Percentiles rank a stretch among this genome's conserved stretches.
These are phyloP conservation scores for Cephalopachus bancanus DNA, from an alignment of 2,797 vertebrate species.

Conservation along the genomic window DNA sequence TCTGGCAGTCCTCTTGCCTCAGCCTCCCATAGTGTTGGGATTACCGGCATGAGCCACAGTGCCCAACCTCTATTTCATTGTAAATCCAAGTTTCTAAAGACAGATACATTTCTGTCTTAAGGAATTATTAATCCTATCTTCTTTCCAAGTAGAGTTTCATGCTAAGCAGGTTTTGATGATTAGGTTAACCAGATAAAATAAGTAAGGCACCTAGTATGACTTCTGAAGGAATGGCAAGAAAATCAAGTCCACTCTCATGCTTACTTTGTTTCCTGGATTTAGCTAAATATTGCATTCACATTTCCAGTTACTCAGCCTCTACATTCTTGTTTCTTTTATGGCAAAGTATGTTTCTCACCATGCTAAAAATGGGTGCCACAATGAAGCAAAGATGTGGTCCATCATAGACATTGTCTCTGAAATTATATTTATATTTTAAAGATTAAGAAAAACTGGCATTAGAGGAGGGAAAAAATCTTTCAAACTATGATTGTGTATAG, in stretches of 20 bases:
- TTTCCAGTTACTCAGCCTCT: slow-evolving; percentile 52
- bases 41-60: too few relatives aligned
- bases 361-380: slow-evolving; percentile 19
- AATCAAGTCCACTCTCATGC: neutral
- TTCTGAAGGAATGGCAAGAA: slow-evolving; percentile 37
- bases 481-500: neutral
- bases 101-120: neutral
- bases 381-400: slow-evolving; percentile 35
- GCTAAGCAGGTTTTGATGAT: slow-evolving; percentile 39
- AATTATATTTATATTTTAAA: slow-evolving; percentile 63
- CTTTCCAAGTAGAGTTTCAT: neutral
- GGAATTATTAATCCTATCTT: neutral
- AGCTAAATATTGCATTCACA: slow-evolving; percentile 45
- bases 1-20: too few relatives aligned
- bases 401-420: slow-evolving; percentile 17
- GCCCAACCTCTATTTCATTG: neutral
- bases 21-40: too few relatives aligned
- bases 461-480: slow-evolving; percentile 41
- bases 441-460: slow-evolving; percentile 42
- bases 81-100: neutral
- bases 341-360: slow-evolving; percentile 18
- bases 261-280: slow-evolving; percentile 57
- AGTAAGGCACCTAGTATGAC: neutral
- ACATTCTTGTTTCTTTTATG: slow-evolving; percentile 59
- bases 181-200: slow-evolving; percentile 54